These are phyloP conservation scores for Drosophila subobscura DNA, from an alignment of 1,140 invertebrate species.

Conservation along the genomic window DNA sequence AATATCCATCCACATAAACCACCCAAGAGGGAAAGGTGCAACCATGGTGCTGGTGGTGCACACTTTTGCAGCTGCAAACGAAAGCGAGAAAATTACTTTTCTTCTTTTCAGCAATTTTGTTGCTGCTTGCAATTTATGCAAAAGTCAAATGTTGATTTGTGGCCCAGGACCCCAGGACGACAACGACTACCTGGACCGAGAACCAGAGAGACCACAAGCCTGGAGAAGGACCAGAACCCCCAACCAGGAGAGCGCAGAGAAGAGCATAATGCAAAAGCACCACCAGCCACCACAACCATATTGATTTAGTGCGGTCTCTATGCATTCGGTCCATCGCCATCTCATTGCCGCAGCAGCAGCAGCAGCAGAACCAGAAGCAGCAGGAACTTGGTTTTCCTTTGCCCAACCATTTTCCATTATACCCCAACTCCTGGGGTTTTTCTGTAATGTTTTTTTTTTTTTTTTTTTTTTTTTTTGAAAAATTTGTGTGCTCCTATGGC, in stretches of 20 bases:
- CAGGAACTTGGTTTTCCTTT: constrained; percentile 10
- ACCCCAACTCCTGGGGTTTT: neutral
- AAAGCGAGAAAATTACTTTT: constrained; percentile 79
- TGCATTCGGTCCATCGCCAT: constrained; percentile 10
- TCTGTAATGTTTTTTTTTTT: constrained; percentile 5
- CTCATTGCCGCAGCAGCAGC: constrained; percentile 10
- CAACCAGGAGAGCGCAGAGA: constrained; percentile 9
- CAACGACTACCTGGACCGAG: neutral
- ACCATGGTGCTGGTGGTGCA: constrained; percentile 9
- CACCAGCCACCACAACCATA: constrained; percentile 37
- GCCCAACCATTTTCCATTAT: constrained; percentile 29
- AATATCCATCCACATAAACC: neutral
- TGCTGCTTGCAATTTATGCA: constrained; percentile 80
- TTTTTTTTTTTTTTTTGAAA: constrained; percentile 54
- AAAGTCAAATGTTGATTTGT: constrained; percentile 82
- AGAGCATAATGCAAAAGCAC: constrained; percentile 25
- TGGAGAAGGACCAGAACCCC: constrained; percentile 1
- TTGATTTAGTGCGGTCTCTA: constrained; percentile 70
- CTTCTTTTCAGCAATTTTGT: constrained; percentile 73
- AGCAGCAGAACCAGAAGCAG: neutral
- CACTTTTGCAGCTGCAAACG: constrained; percentile 62
- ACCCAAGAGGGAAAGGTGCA: neutral
- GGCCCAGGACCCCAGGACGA: constrained; percentile 33
- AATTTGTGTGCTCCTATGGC: constrained; percentile 59
- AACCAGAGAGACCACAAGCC: constrained; percentile 1